A percentile compares a stretch with the other conserved stretches of the same genome.
Conservation (phyloP, 2,888 invertebrate genomes). For the Agrotis exclamationis region DNA sequence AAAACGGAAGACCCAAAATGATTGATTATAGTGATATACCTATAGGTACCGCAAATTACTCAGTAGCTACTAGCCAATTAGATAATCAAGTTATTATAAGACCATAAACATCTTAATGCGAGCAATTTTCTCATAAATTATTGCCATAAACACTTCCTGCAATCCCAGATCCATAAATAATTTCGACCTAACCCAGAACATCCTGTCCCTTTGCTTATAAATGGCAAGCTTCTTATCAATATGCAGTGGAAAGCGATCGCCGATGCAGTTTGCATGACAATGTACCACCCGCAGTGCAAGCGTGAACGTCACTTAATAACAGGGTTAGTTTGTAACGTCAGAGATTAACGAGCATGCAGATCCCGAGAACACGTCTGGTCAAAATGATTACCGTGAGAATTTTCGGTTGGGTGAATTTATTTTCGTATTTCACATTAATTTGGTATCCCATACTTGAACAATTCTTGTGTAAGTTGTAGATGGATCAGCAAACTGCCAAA, state of each 20-base stretch:
- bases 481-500: neutral
- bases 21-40: constrained; percentile 22
- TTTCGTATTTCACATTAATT: too few relatives aligned
- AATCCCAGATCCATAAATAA: constrained; percentile 40
- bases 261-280: constrained; percentile 69
- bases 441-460: too few relatives aligned
- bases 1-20: constrained; percentile 22
- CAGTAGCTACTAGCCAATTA: constrained; percentile 14
- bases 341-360: constrained; percentile 21
- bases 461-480: neutral
- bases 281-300: constrained; percentile 65
- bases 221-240: constrained; percentile 55
- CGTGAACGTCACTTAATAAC: constrained; percentile 47
- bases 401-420: too few relatives aligned
- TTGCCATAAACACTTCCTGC: constrained; percentile 6
- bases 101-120: neutral
- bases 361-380: constrained; percentile 10
- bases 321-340: constrained; percentile 55
- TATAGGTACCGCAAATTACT: constrained; percentile 1
- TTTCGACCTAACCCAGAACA: constrained; percentile 42
- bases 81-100: constrained; percentile 1
- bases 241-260: constrained; percentile 62
- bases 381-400: constrained; percentile 1
- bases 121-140: neutral
- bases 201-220: constrained; percentile 52